Conservation (phyloP, 1,140 invertebrate species). For the Diabrotica virgifera region DNA sequence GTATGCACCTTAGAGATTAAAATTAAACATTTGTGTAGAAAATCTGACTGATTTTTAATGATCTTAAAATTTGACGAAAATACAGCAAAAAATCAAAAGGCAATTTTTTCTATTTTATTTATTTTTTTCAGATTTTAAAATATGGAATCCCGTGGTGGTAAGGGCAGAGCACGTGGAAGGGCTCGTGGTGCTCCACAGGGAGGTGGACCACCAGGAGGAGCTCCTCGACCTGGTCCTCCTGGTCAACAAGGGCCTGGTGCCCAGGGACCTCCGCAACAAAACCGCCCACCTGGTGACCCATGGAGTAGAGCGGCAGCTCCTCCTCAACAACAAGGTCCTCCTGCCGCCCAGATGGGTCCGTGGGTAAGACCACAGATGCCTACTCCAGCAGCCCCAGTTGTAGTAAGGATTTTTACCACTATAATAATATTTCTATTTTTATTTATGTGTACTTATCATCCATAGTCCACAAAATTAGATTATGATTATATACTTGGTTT, state of each 20-base stretch:
- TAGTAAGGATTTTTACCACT: background rate
- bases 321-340: background rate
- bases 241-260: background rate
- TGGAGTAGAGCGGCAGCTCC: background rate
- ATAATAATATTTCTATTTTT: background rate
- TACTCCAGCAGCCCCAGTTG: background rate
- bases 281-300: background rate
- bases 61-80: no score
- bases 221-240: background rate
- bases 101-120: no score
- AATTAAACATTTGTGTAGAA: no score
- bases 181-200: conserved; percentile 8
- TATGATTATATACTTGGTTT: no score
- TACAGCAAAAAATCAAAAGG: no score
- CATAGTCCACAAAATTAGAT: no score
- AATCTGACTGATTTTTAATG: no score
- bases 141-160: conserved; percentile 20
- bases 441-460: no score
- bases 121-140: background rate
- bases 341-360: background rate
- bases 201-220: background rate
- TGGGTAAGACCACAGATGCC: conserved; percentile 7
- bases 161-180: conserved; percentile 13
- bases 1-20: no score
- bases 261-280: background rate